phyloP scores from a whole-genome alignment of 2,113 vertebrate species.

The Corythornis madagascariensis region DNA sequence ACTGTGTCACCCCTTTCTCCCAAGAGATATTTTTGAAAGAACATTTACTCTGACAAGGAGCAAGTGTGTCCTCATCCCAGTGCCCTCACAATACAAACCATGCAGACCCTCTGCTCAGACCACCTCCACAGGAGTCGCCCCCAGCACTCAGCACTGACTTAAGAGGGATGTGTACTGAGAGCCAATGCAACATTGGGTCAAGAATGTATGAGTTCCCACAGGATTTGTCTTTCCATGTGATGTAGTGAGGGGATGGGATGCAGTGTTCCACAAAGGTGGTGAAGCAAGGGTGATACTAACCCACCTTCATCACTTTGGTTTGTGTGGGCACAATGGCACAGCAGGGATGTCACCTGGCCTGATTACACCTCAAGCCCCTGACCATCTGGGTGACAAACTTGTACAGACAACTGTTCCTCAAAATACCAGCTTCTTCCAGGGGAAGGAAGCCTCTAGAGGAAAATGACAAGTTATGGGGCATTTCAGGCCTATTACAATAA shows the following conservation, averaged over 20 bases:
- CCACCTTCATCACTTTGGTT: background rate
- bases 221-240: background rate
- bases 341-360: background rate
- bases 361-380: fast-evolving
- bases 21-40: background rate
- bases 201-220: background rate
- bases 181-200: fast-evolving
- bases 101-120: background rate
- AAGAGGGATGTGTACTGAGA: background rate
- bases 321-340: background rate
- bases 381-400: background rate
- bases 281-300: background rate
- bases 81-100: background rate
- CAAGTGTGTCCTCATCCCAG: background rate
- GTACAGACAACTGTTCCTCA: background rate
- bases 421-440: background rate
- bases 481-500: background rate
- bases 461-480: background rate
- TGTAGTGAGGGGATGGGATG: fast-evolving
- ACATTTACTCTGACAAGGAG: background rate
- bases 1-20: background rate
- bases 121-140: background rate
- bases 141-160: fast-evolving
- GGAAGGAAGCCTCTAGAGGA: background rate
- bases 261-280: fast-evolving